phyloP scores from a whole-genome alignment of 2,888 invertebrate genomes.

The Vesta saturnalis region DNA sequence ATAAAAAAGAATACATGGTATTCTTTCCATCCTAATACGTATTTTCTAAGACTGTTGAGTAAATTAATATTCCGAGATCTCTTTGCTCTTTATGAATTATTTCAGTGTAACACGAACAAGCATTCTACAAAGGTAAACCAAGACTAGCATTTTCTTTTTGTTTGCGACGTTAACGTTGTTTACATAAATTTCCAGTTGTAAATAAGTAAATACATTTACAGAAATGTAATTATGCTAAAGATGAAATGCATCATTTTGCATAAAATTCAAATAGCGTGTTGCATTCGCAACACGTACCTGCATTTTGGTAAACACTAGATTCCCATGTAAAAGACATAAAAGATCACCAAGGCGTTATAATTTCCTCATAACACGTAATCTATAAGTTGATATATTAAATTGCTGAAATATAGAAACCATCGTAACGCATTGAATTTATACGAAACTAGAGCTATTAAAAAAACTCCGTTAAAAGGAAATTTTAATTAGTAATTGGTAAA shows the following conservation, averaged over 20 bases:
- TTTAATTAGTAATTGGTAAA: slow-evolving; percentile 33
- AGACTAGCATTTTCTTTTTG: too few species aligned
- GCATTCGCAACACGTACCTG: slow-evolving; percentile 26
- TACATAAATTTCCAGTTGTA: not conserved
- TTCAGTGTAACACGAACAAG: too few species aligned
- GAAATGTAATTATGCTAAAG: slow-evolving; percentile 20
- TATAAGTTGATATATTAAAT: too few species aligned
- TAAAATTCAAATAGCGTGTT: slow-evolving; percentile 27
- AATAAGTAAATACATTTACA: not conserved
- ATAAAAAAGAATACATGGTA: too few species aligned
- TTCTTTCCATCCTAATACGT: too few species aligned
- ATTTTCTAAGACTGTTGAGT: too few species aligned
- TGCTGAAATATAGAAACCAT: too few species aligned
- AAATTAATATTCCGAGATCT: too few species aligned
- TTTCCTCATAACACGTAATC: not conserved
- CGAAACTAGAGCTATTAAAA: not conserved
- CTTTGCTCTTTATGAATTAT: too few species aligned
- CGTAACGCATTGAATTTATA: not conserved
- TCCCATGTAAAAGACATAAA: not conserved
- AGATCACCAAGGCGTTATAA: slow-evolving; percentile 11
- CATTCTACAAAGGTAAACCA: too few species aligned
- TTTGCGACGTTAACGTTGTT: too few species aligned
- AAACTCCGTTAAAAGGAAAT: slow-evolving; percentile 11
- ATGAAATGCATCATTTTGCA: slow-evolving; percentile 20
- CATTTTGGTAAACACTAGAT: not conserved